Conservation (phyloP, 2,797 vertebrate species). For the Molossus molossus region DNA sequence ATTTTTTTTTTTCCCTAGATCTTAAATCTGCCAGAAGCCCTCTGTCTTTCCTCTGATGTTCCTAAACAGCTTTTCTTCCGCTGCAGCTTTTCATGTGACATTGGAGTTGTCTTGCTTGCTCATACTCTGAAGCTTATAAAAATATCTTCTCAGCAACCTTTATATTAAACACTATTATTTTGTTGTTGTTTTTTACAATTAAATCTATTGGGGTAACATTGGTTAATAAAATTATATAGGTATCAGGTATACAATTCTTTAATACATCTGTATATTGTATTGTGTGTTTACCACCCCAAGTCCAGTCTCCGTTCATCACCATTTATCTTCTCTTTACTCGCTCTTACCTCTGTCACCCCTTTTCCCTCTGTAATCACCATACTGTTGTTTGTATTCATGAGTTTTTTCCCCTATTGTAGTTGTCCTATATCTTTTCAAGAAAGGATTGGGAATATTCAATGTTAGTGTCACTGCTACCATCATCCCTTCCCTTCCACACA, state of each 20-base stretch:
- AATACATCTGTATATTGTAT: background rate
- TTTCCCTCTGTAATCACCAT: background rate
- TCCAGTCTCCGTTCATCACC: background rate
- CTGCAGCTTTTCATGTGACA: background rate
- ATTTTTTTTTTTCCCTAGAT: background rate
- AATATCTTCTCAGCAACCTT: background rate
- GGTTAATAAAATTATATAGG: background rate
- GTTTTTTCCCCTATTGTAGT: background rate
- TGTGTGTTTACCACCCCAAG: background rate
- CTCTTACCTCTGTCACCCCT: background rate
- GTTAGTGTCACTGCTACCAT: background rate
- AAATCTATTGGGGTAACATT: background rate
- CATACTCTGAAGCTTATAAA: background rate
- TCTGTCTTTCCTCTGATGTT: background rate
- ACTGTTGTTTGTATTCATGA: background rate
- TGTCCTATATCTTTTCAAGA: background rate
- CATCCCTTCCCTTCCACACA: background rate
- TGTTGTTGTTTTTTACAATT: background rate
- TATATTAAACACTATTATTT: background rate
- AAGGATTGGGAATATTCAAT: background rate
- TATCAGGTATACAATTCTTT: background rate
- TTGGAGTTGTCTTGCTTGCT: background rate
- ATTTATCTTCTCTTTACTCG: background rate
- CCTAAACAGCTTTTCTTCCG: background rate
- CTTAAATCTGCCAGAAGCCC: background rate